Evolutionary conservation across 2,888 invertebrate species (phyloP).

Genomic region (Caenorhabditis sp.): DNA sequence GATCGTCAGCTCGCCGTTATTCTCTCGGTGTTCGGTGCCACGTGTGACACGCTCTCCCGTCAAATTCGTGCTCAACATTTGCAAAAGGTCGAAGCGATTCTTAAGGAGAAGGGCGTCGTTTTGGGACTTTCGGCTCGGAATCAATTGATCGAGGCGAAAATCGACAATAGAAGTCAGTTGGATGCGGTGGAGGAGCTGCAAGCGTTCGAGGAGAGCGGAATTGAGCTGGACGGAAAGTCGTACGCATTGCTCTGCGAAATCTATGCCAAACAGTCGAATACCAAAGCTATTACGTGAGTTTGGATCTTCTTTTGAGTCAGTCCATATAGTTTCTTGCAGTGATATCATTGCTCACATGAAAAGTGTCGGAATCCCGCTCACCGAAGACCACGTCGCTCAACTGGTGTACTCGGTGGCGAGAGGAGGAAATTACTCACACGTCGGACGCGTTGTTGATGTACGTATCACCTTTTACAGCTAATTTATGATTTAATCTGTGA

Average conservation of each 20-base stretch:
- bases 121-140: constrained; percentile 38
- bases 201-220: constrained; percentile 42
- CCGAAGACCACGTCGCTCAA: constrained; percentile 54
- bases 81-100: constrained; percentile 32
- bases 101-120: constrained; percentile 27
- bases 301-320: neutral
- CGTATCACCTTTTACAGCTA: neutral
- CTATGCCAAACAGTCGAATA: constrained; percentile 53
- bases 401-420: constrained; percentile 52
- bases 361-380: constrained; percentile 24
- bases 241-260: constrained; percentile 50
- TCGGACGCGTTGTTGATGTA: constrained; percentile 44
- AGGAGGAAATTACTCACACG: constrained; percentile 42
- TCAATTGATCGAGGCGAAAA: constrained; percentile 46
- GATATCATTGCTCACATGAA: constrained; percentile 57
- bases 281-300: constrained; percentile 52
- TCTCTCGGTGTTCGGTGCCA: constrained; percentile 41
- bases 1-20: constrained; percentile 56
- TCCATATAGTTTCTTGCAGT: constrained; percentile 7
- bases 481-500: neutral
- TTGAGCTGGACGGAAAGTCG: constrained; percentile 37
- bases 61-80: constrained; percentile 25
- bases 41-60: constrained; percentile 53
- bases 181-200: constrained; percentile 49
- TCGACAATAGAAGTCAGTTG: constrained; percentile 40